A percentile compares a stretch with the other conserved stretches of the same genome.
Conservation (phyloP, 2,113 vertebrate species). For the Hyla sarda region DNA sequence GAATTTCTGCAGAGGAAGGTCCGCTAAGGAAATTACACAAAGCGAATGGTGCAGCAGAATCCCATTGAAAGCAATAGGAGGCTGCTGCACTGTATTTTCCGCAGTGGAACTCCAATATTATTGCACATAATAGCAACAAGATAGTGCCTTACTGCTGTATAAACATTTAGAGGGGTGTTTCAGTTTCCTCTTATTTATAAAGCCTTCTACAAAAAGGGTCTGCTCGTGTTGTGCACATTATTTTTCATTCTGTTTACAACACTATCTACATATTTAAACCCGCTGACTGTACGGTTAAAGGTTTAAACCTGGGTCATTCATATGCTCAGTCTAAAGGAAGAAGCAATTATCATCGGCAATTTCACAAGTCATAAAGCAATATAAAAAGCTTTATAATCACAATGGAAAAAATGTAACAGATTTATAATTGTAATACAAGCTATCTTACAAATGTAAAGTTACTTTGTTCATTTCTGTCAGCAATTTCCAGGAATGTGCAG, state of each 20-base stretch:
- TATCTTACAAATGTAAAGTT: slow-evolving; percentile 34
- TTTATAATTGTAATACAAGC: slow-evolving; percentile 20
- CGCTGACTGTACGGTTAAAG: neutral
- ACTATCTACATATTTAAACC: slow-evolving; percentile 9
- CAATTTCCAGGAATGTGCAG: slow-evolving; percentile 5
- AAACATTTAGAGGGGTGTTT: slow-evolving; percentile 6
- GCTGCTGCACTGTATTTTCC: no score
- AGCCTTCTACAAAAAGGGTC: slow-evolving; percentile 19
- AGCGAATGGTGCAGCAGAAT: no score
- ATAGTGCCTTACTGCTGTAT: neutral
- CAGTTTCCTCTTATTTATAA: neutral
- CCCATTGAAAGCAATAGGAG: no score
- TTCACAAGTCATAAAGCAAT: slow-evolving; percentile 44
- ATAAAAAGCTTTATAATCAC: slow-evolving; percentile 44
- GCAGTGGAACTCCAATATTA: no score
- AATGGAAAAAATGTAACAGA: slow-evolving; percentile 41
- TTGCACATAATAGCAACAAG: no score
- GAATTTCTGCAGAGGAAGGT: no score
- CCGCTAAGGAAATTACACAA: no score
- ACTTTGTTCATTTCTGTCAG: neutral
- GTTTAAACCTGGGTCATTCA: neutral
- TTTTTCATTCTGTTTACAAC: slow-evolving; percentile 13
- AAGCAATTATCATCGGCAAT: slow-evolving; percentile 18
- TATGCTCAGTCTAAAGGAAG: neutral
- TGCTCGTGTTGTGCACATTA: no score